These are phyloP conservation scores for Clarias pachynema DNA, from an alignment of 2,797 vertebrate species.

Conservation along the genomic window DNA sequence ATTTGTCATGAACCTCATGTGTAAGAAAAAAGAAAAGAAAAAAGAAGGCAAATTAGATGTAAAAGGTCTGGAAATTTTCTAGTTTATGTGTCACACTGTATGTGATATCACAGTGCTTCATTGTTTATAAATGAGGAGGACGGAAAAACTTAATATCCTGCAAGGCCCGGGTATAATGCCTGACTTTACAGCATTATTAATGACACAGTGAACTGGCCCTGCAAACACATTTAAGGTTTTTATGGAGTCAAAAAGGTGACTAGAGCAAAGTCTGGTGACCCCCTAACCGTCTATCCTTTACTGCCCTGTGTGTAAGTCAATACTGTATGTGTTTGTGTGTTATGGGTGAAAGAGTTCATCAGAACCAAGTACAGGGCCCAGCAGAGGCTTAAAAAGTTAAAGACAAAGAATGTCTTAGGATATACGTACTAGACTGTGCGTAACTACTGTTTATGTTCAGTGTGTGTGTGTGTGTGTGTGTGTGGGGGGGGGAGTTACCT, in stretches of 20 bases:
- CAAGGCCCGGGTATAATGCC: neutral
- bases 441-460: constrained; percentile 36
- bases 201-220: neutral
- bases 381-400: constrained; percentile 24
- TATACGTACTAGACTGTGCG: constrained; percentile 10
- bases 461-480: constrained; percentile 13
- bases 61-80: constrained; percentile 16
- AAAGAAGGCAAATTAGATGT: constrained; percentile 18
- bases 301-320: constrained; percentile 39
- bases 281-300: neutral
- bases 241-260: constrained; percentile 19
- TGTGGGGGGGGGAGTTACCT: neutral
- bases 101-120: constrained; percentile 41
- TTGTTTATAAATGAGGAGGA: constrained; percentile 26
- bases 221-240: constrained; percentile 10
- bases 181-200: constrained; percentile 34
- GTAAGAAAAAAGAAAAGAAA: constrained; percentile 21
- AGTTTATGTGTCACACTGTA: constrained; percentile 26
- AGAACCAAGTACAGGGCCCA: constrained; percentile 53
- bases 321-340: constrained; percentile 28
- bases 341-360: constrained; percentile 55
- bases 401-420: constrained; percentile 27
- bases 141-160: constrained; percentile 6
- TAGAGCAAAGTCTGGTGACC: constrained; percentile 1
- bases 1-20: neutral